Conservation (phyloP, 2,888 invertebrate genomes). For the Limnephilus auricula region DNA sequence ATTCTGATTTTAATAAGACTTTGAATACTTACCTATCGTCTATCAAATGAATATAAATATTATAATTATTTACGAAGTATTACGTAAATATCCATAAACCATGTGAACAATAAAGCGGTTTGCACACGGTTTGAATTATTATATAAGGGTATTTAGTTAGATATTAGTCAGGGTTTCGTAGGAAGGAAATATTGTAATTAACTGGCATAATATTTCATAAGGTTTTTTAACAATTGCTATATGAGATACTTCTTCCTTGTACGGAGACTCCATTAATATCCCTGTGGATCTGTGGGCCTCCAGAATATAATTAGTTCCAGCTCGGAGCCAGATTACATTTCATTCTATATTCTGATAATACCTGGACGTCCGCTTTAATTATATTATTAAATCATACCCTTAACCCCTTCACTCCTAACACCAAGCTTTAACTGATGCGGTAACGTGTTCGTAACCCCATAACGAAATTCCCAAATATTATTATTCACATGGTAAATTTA, state of each 20-base stretch:
- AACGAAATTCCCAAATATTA: not conserved
- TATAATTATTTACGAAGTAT: not conserved
- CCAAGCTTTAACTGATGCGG: not conserved
- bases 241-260: not conserved
- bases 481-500: not conserved
- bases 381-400: slow-evolving; percentile 30
- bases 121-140: not conserved
- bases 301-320: slow-evolving; percentile 39
- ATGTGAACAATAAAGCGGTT: not conserved
- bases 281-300: slow-evolving; percentile 3
- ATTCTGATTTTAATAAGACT: not conserved
- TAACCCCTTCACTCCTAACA: not conserved
- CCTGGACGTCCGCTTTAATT: slow-evolving; percentile 40
- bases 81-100: not conserved
- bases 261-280: slow-evolving; percentile 18
- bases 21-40: not conserved
- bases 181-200: not conserved
- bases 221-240: not conserved
- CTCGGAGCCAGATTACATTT: slow-evolving; percentile 23
- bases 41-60: not conserved
- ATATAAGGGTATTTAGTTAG: not conserved
- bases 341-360: slow-evolving; percentile 27
- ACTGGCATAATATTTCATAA: not conserved
- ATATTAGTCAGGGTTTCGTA: not conserved
- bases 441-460: not conserved